phyloP scores from a whole-genome alignment of 2,888 invertebrate species.

The Pasiphila rectangulata region DNA sequence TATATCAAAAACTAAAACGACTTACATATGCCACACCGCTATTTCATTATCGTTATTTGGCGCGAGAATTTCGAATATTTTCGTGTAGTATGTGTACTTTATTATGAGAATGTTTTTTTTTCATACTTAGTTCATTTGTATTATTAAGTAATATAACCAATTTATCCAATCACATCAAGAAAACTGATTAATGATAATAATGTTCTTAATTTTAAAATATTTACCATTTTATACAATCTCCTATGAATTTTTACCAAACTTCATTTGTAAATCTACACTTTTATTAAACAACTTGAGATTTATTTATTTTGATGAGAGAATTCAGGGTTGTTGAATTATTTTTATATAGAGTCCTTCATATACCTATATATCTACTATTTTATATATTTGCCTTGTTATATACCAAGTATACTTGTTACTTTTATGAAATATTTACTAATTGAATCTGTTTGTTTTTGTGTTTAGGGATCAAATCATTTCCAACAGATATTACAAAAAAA shows the following conservation, averaged over 20 bases:
- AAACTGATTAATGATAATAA: conserved; percentile 14
- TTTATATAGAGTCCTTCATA: conserved; percentile 15
- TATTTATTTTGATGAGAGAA: conserved; percentile 7
- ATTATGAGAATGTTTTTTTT: conserved; percentile 2
- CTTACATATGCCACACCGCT: no score
- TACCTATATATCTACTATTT: conserved; percentile 11
- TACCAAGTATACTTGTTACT: conserved; percentile 10
- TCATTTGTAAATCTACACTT: conserved; percentile 1
- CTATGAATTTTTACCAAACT: conserved; percentile 7
- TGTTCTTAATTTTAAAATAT: neutral
- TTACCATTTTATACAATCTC: neutral
- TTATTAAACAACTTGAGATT: conserved; percentile 2
- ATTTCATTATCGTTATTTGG: no score
- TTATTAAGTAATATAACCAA: no score
- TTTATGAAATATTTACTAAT: conserved; percentile 10
- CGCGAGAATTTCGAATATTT: neutral
- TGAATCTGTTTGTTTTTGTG: neutral
- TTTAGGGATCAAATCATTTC: conserved; percentile 12
- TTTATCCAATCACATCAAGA: neutral
- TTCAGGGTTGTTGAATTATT: conserved; percentile 15
- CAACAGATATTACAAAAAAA: no score
- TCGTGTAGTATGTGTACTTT: neutral
- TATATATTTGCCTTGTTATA: conserved; percentile 7
- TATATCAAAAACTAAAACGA: no score
- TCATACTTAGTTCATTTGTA: conserved; percentile 6